These are phyloP conservation scores for Coelopa pilipes DNA, from an alignment of 2,888 invertebrate genomes.

Conservation along the genomic window DNA sequence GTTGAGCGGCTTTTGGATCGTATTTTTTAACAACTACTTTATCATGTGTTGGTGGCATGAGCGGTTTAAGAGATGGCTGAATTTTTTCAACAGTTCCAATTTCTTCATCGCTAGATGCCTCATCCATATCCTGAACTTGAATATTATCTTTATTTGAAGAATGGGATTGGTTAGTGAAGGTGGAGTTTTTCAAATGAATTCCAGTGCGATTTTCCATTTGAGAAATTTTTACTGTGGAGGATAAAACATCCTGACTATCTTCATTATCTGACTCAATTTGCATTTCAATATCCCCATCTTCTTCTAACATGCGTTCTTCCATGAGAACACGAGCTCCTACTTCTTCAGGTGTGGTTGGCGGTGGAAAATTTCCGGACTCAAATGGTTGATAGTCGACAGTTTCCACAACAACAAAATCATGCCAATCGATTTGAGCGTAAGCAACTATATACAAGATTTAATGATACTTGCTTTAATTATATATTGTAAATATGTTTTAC, in stretches of 20 bases:
- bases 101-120: conserved; percentile 83
- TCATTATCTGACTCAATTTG: conserved; percentile 89
- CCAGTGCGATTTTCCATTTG: conserved; percentile 74
- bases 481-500: conserved; percentile 14
- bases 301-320: conserved; percentile 83
- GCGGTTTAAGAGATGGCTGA: conserved; percentile 69
- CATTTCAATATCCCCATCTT: conserved; percentile 87
- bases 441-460: conserved; percentile 71
- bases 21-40: conserved; percentile 97
- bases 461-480: background rate
- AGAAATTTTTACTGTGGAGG: conserved; percentile 69
- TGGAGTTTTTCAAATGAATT: conserved; percentile 66
- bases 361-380: conserved; percentile 95
- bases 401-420: conserved; percentile 99
- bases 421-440: conserved; percentile 99
- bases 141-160: conserved; percentile 68
- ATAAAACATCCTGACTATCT: conserved; percentile 64
- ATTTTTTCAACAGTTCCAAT: conserved; percentile 67
- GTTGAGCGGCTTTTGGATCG: conserved; percentile 86
- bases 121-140: conserved; percentile 91
- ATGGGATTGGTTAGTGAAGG: conserved; percentile 56
- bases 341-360: conserved; percentile 96
- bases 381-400: conserved; percentile 98
- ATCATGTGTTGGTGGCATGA: conserved; percentile 87
- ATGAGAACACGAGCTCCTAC: conserved; percentile 94